These are phyloP conservation scores for Sciurus carolinensis DNA, from an alignment of 2,797 vertebrate genomes.

Conservation along the genomic window DNA sequence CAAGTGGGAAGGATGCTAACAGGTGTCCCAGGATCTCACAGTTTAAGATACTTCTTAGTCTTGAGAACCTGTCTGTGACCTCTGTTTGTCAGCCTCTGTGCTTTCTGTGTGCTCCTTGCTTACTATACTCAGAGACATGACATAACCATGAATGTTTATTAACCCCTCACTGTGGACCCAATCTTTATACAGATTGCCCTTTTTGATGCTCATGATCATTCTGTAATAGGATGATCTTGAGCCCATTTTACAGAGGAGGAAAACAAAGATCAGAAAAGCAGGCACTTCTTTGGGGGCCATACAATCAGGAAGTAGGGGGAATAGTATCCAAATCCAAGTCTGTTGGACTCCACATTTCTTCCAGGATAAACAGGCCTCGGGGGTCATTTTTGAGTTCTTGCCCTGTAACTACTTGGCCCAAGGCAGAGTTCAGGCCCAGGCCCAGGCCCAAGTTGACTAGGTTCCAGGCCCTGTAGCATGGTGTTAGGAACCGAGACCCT, in stretches of 20 bases:
- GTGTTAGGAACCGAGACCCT: background rate
- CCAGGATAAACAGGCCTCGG: too few relatives aligned
- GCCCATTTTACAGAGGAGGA: background rate
- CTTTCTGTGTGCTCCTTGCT: background rate
- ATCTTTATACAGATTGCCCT: background rate
- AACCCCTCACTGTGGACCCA: background rate
- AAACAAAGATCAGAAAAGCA: background rate
- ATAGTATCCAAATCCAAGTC: background rate
- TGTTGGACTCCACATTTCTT: background rate
- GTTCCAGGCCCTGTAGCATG: too few relatives aligned
- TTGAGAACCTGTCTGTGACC: background rate
- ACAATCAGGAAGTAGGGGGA: background rate
- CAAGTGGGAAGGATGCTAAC: background rate
- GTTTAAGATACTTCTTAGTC: background rate
- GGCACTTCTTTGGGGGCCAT: background rate
- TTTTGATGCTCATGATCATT: background rate
- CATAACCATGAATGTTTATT: background rate
- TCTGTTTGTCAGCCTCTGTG: background rate
- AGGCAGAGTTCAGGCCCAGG: background rate
- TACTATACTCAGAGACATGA: background rate
- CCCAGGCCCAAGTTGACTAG: background rate
- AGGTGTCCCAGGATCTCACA: background rate
- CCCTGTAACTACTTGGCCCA: background rate
- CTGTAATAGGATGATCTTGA: background rate
- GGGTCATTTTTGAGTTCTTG: background rate